phyloP scores from a whole-genome alignment of 2,888 invertebrate genomes.

The Drosophila subquinaria region DNA sequence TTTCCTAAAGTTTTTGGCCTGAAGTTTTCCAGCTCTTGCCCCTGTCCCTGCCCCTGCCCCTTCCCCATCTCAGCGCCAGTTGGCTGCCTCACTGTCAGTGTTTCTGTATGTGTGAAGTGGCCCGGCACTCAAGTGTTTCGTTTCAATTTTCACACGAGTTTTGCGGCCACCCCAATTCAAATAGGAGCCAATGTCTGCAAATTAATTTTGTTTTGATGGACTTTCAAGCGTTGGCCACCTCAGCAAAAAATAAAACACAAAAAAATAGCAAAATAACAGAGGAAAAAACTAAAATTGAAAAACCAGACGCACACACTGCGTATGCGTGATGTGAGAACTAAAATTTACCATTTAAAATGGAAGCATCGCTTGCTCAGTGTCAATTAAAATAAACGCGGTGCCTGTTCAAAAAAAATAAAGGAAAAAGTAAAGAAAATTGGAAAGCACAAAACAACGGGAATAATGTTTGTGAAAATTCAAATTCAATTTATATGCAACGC shows the following conservation, averaged over 20 bases:
- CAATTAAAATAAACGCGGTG: conserved; percentile 68
- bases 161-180: conserved; percentile 65
- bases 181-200: conserved; percentile 71
- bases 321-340: conserved; percentile 48
- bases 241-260: background rate
- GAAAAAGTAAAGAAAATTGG: conserved; percentile 29
- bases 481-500: conserved; percentile 78
- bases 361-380: conserved; percentile 39
- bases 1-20: conserved; percentile 77
- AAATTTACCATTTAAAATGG: conserved; percentile 52
- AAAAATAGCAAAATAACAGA: conserved; percentile 3
- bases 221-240: conserved; percentile 62
- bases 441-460: conserved; percentile 48
- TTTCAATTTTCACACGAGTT: conserved; percentile 75
- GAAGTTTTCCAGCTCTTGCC: conserved; percentile 50
- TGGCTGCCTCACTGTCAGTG: conserved; percentile 48
- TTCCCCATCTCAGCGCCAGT: conserved; percentile 5
- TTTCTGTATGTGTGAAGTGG: conserved; percentile 64
- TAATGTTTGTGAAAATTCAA: conserved; percentile 65
- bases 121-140: conserved; percentile 76
- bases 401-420: conserved; percentile 20
- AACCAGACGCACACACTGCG: conserved; percentile 38
- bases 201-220: conserved; percentile 80
- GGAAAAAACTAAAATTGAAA: conserved; percentile 28
- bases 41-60: background rate